Evolutionary conservation across 2,888 invertebrate genomes (phyloP), one percentile per base, ranked within the genome.

Genomic region (Trissoscelio sp.): DNA sequence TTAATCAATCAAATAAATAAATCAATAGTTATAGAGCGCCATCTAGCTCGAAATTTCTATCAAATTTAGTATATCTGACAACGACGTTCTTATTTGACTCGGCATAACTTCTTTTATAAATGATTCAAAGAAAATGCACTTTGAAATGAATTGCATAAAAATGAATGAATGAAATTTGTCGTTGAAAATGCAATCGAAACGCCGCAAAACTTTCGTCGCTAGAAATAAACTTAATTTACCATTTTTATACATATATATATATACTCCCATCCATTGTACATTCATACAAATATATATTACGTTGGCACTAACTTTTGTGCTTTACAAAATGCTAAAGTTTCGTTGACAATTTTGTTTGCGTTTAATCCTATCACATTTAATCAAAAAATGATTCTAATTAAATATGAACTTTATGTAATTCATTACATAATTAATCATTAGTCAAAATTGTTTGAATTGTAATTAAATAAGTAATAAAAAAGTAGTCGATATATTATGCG

Each of bases 211-310:
- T 51, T n/a, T n/a, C n/a, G 9, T 18, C 34, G 11, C 12, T 34
- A 34, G 22, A 37, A 2, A n/a, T 48, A 58, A 20, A 39, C 20
- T 58, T 39, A 39, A 39, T 58, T n/a, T 39, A 39, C 39, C n/a
- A 39, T 22, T 58, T 31, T 53, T 18, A 24, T 51, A 24, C 39
- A 22, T 39, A 58, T 18, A 20, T 55, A 34, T 34, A 60, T 60
- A 44, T 44, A 24, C 42, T 60, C 34, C 18, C 60, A 60, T 28
- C 2, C 60, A 60, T n/a, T 60, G 11, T 42, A 60, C 60, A 44
- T 28, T 60, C 60, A 60, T 60, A 60, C 60, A 60, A 60, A 60
- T 60, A 60, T 60, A 60, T 60, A 60, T 60, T 60, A 60, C 14
- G 60, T 60, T 60, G 60, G 60, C 60, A 60, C 60, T 60, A 60